Evolutionary conservation across 2,888 invertebrate genomes (phyloP).

Genomic region (Altica lythri): DNA sequence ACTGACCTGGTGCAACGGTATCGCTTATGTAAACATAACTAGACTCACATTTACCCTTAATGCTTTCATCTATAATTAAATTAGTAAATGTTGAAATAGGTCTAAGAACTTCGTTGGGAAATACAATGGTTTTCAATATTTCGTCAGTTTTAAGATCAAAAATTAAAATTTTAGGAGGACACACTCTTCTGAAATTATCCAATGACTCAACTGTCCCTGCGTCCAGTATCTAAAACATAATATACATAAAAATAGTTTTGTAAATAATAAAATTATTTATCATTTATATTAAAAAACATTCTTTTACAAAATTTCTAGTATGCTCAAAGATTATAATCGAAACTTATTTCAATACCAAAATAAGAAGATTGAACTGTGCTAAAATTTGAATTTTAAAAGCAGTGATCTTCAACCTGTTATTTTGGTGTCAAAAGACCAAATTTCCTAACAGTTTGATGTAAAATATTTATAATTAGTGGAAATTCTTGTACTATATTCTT

Average conservation of each 20-base stretch:
- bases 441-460: too few relatives aligned
- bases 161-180: constrained; percentile 80
- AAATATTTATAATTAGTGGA: too few relatives aligned
- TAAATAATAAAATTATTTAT: too few relatives aligned
- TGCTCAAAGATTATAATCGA: too few relatives aligned
- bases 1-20: constrained; percentile 79
- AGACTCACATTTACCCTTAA: constrained; percentile 71
- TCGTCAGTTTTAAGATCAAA: constrained; percentile 77
- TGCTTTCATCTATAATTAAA: constrained; percentile 75
- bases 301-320: too few relatives aligned
- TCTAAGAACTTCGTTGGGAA: constrained; percentile 74
- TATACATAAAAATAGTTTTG: too few relatives aligned
- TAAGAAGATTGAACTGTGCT: not conserved
- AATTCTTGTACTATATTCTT: constrained; percentile 14
- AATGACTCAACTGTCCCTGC: constrained; percentile 74
- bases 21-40: constrained; percentile 81
- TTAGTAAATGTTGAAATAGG: constrained; percentile 79
- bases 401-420: not conserved
- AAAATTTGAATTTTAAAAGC: not conserved
- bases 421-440: not conserved
- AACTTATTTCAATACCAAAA: not conserved
- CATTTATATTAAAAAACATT: too few relatives aligned
- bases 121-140: constrained; percentile 71
- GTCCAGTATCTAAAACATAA: constrained; percentile 74
- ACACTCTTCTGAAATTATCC: constrained; percentile 68